Evolutionary conservation across 53 echinoderm and acorn worm species (phyloP), one percentile per base, ranked within the genome.

Genomic region (Glandiceps talaboti): DNA sequence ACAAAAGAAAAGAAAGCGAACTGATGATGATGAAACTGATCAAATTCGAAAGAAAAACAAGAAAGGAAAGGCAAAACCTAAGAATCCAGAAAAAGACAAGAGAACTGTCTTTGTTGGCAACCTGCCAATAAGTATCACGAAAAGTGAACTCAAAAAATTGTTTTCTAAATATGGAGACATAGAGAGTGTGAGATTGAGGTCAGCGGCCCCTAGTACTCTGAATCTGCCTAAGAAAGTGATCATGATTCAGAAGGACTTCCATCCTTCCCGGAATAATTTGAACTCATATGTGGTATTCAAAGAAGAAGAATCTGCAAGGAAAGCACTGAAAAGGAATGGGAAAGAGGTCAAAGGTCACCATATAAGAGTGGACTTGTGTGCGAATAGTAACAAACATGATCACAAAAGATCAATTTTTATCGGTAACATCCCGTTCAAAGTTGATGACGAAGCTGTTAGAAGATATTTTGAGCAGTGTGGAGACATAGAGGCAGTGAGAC

Each of bases 51-150:
- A 45, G 6, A 45, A 45, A 20, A 20, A 45, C 6, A 45, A 45
- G 64, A 45, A 45, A 20, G 64, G 6, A 45, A 45, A 45, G 64
- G 6, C 64, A 45, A 12, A 6, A 6, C 64, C 64, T 12, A 45
- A 20, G 20, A 45, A 45, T 20, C 64, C 6, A 45, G 64, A 45
- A 45, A 6, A 45, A 45, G 64, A 45, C 20, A 45, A 20, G 27
- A 91, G 88, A 74, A 94, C 94, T 14, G 80, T 94, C 14, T 94
- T 94, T 86, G 88, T 94, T 25, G 94, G 94, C 73, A 94, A 94
- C 77, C 80, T 94, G 26, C 91, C 94, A 1, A 76, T 84, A 33
- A 73, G 81, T 73, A 82, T 78, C 28, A 73, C 78, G 31, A 94
- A 91, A 76, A 88, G 81, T 81, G 78, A 83, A 28, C 27, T 91